Conservation (phyloP, 2,888 invertebrate species). For the Colletes collaris region DNA sequence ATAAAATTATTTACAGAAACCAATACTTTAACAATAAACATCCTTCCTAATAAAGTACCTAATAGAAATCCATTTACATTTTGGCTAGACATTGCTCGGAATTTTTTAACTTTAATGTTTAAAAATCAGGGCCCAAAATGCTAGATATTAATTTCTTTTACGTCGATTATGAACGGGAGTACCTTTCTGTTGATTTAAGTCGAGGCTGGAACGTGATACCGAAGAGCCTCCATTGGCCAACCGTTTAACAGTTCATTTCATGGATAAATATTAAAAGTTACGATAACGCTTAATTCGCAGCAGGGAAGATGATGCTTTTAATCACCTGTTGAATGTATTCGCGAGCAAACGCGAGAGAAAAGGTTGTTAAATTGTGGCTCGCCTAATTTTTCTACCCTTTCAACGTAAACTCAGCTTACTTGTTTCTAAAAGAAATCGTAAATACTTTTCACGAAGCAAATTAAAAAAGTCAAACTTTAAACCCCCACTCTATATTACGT, state of each 20-base stretch:
- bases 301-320: conserved; percentile 19
- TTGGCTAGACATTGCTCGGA: too few species aligned
- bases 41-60: too few species aligned
- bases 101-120: too few species aligned
- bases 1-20: too few species aligned
- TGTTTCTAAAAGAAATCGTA: neutral
- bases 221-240: neutral
- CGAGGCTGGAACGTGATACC: neutral
- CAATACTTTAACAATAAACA: too few species aligned
- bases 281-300: conserved; percentile 23
- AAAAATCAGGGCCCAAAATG: too few species aligned
- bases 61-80: too few species aligned
- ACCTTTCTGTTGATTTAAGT: neutral
- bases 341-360: neutral
- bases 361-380: neutral
- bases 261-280: conserved; percentile 22
- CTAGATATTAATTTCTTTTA: too few species aligned
- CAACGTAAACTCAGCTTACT: neutral
- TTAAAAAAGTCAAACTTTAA: too few species aligned
- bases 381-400: neutral
- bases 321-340: conserved; percentile 49
- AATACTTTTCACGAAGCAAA: too few species aligned
- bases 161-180: neutral
- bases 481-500: too few species aligned
- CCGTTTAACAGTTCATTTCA: neutral